Percentiles rank a stretch among this genome's conserved stretches.
These are phyloP conservation scores for Crotalus viridis DNA, from an alignment of 2,113 vertebrate genomes.

Conservation along the genomic window DNA sequence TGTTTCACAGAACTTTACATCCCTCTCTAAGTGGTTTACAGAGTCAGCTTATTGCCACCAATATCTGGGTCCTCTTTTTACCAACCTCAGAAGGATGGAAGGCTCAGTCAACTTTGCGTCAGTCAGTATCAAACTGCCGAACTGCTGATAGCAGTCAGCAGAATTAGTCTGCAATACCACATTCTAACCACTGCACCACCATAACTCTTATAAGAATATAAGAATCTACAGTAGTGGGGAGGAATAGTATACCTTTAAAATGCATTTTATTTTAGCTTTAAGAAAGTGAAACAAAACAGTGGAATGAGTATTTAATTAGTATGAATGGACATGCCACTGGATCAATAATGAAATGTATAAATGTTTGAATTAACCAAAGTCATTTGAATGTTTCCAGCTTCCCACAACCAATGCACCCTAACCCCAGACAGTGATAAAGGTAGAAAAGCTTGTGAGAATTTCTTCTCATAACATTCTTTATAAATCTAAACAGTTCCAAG, in stretches of 20 bases:
- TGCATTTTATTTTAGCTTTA: neutral
- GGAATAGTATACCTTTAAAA: neutral
- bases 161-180: neutral
- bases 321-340: neutral
- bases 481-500: conserved; percentile 2
- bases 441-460: neutral
- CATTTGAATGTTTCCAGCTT: neutral
- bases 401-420: neutral
- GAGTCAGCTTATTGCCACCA: neutral
- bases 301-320: neutral
- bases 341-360: neutral
- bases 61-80: neutral
- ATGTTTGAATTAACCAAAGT: neutral
- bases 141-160: neutral
- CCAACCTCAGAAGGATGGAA: neutral
- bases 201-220: neutral
- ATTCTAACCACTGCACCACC: neutral
- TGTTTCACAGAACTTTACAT: neutral
- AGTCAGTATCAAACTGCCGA: neutral
- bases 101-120: neutral
- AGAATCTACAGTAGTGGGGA: neutral
- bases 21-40: neutral
- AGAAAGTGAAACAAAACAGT: neutral
- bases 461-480: neutral
- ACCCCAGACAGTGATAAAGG: neutral